Evolutionary conservation across 2,888 invertebrate genomes (phyloP).

Genomic region (Himalopsyche anomala): DNA sequence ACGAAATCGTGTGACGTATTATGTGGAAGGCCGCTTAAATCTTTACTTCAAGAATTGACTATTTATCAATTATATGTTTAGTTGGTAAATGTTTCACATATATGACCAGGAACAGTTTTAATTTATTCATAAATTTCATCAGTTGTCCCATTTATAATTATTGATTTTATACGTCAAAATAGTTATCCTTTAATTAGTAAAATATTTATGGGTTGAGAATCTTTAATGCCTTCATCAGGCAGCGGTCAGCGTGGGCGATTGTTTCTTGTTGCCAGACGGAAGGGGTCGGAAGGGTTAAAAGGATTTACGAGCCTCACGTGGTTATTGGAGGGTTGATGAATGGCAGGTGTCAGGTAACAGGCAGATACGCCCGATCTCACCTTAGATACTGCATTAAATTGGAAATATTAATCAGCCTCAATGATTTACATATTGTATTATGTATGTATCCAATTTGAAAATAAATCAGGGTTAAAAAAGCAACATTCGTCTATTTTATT

Average conservation of each 20-base stretch:
- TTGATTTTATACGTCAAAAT: no score
- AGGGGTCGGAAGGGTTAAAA: slow-evolving; percentile 58
- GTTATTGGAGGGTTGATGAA: slow-evolving; percentile 54
- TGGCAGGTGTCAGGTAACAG: slow-evolving; percentile 46
- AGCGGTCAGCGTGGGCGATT: slow-evolving; percentile 38
- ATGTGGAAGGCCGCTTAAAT: no score
- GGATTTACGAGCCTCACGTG: slow-evolving; percentile 44
- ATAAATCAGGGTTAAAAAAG: background rate
- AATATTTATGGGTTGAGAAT: slow-evolving; percentile 22
- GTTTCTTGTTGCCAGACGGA: slow-evolving; percentile 12
- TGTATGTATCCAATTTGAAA: slow-evolving; percentile 14
- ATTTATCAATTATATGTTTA: no score
- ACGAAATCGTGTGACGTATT: no score
- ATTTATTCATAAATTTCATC: no score
- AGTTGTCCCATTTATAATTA: no score
- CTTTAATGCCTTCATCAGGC: slow-evolving; percentile 53
- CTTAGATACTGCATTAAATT: slow-evolving; percentile 31
- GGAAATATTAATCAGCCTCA: slow-evolving; percentile 29
- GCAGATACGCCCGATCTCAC: slow-evolving; percentile 19
- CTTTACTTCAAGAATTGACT: no score
- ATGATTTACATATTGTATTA: slow-evolving; percentile 40
- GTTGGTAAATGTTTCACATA: no score
- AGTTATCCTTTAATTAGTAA: background rate
- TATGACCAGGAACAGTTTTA: no score
- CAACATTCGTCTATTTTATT: no score